These are phyloP conservation scores for Glareola pratincola DNA, from an alignment of 2,113 vertebrate genomes.

Conservation along the genomic window DNA sequence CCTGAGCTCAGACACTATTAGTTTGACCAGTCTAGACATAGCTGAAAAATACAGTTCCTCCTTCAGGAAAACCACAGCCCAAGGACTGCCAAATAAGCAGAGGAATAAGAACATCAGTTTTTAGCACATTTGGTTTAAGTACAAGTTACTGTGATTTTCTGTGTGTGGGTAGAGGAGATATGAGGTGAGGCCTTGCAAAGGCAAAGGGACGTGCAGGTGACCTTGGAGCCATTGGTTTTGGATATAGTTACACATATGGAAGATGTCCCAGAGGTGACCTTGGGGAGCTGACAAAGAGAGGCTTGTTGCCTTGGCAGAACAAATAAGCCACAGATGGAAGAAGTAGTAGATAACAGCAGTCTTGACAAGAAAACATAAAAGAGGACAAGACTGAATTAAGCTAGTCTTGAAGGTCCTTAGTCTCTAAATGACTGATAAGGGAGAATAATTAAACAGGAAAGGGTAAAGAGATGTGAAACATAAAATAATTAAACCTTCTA, in stretches of 20 bases:
- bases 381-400: neutral
- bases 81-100: neutral
- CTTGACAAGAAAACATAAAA: slow-evolving; percentile 42
- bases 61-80: slow-evolving; percentile 1
- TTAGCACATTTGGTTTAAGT: neutral
- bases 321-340: slow-evolving; percentile 28
- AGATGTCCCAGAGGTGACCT: neutral
- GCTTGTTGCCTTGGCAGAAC: slow-evolving; percentile 8
- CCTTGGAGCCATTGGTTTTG: neutral
- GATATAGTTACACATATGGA: neutral
- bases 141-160: neutral
- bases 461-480: neutral
- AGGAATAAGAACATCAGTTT: neutral
- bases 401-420: neutral
- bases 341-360: neutral
- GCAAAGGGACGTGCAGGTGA: slow-evolving; percentile 3
- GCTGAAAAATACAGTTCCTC: neutral
- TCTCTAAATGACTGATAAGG: slow-evolving; percentile 33
- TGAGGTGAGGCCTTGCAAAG: neutral
- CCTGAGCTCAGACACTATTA: neutral
- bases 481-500: slow-evolving; percentile 11
- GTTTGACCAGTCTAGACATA: neutral
- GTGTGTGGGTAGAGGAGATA: neutral
- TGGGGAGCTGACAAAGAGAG: slow-evolving; percentile 10
- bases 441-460: slow-evolving; percentile 26